Evolutionary conservation across 30 jellyfish, hydroid and myxozoan species (phyloP), one percentile per base, ranked within the genome.

Genomic region (Chironex yamaguchii): DNA sequence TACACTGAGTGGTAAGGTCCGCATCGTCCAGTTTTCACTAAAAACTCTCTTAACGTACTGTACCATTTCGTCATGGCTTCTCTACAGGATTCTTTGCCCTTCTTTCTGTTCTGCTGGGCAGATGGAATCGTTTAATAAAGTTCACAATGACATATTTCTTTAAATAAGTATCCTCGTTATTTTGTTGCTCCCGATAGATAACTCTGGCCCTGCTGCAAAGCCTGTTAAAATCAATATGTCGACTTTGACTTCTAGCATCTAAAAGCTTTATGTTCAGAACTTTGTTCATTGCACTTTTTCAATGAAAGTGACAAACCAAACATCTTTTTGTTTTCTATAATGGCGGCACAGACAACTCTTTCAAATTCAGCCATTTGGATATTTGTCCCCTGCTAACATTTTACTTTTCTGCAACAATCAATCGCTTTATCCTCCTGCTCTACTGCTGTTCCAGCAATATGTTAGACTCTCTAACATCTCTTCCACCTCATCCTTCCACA

Each of bases 141-240:
- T 72, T 72, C 20, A 72, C 86, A 12, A 72, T 72, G 84, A 72
- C 86, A 72, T 72, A 71, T 29, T 49, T 72, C 26, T 71, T 34
- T 6, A 33, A 12, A 49, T 13, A 12, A 31, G 36, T 22, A 29
- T 67, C 70, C 22, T 13, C 64, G 29, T 67, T 29, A 42, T 42
- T 42, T 42, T 42, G 81, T 67, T 67, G 81, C 71, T 29, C 81
- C 71, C 81, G 71, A 71, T 67, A 29, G 3, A 29, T 67, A 67
- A 67, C 71, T 29, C 69, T 24, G 33, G 81, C 81, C 33, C 29
- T 67, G 17, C 33, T 67, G 72, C 81, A 67, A 26, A 67, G 33
- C 81, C 81, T 14, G 70, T 67, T 67, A 33, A 67, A 67, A 14
- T 67, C 81, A 17, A 67, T 29, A 42, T 17, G 13, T 42, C 58